phyloP scores from a whole-genome alignment of 2,113 vertebrate genomes.

The Heloderma charlesbogerti region DNA sequence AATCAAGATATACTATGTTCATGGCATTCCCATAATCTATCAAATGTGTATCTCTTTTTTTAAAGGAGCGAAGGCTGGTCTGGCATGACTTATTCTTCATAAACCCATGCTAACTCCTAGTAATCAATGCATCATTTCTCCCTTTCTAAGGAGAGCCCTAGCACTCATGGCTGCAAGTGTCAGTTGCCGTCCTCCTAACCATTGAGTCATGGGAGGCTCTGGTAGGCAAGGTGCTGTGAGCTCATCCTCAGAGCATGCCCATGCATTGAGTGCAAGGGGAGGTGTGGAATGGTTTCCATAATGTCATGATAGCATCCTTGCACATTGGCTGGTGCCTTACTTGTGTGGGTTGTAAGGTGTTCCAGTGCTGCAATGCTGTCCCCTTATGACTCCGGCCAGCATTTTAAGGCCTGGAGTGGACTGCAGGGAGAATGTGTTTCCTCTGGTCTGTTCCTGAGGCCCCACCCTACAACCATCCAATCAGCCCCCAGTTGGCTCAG shows the following conservation, averaged over 20 bases:
- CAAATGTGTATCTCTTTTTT: not conserved
- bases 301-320: not conserved
- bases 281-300: not conserved
- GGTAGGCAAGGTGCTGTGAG: not conserved
- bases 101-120: not conserved
- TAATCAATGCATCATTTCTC: not conserved
- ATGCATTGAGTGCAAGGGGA: not conserved
- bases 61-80: not conserved
- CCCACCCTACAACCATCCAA: too few species aligned
- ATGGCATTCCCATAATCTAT: too few species aligned
- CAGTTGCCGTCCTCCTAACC: not conserved
- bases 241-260: not conserved
- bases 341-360: too few species aligned
- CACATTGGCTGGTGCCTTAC: not conserved
- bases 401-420: too few species aligned
- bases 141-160: not conserved
- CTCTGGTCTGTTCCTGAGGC: too few species aligned
- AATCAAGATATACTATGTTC: too few species aligned
- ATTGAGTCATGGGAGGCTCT: not conserved
- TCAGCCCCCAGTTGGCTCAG: too few species aligned
- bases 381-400: too few species aligned
- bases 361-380: not conserved
- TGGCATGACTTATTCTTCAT: not conserved
- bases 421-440: too few species aligned
- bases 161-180: not conserved